A percentile compares a stretch with the other conserved stretches of the same genome.
Evolutionary conservation across 2,888 invertebrate genomes (phyloP).

Genomic region (Corbicula japonica): DNA sequence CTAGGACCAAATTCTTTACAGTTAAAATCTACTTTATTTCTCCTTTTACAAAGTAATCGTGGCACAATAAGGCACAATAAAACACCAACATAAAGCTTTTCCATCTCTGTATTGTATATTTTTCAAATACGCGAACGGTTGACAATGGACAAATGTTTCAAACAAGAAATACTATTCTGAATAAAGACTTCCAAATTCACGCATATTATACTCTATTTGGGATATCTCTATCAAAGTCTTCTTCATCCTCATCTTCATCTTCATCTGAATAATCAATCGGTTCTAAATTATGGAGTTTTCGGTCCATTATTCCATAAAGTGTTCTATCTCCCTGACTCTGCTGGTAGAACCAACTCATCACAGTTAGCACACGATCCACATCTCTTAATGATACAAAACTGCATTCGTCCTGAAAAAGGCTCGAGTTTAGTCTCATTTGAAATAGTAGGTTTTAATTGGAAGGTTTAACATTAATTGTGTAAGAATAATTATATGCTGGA

Average conservation of each 20-base stretch:
- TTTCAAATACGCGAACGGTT: background rate
- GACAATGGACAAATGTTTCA: background rate
- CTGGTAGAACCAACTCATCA: conserved; percentile 80
- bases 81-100: no score
- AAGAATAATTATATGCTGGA: no score
- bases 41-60: no score
- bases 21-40: no score
- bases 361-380: conserved; percentile 78
- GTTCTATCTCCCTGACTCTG: conserved; percentile 46
- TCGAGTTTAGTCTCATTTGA: background rate
- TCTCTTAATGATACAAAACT: conserved; percentile 81
- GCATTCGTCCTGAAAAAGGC: conserved; percentile 48
- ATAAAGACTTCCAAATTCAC: background rate
- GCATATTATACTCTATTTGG: background rate
- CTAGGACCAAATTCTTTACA: no score
- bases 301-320: conserved; percentile 63
- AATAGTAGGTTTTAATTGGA: no score
- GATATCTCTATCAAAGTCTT: background rate
- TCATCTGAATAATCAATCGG: conserved; percentile 44
- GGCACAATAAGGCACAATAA: no score
- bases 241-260: conserved; percentile 21
- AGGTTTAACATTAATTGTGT: no score
- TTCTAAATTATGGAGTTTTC: conserved; percentile 52
- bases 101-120: no score
- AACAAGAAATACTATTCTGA: background rate